phyloP scores from a whole-genome alignment of 2,113 vertebrate species.

The Todiramphus chloris region DNA sequence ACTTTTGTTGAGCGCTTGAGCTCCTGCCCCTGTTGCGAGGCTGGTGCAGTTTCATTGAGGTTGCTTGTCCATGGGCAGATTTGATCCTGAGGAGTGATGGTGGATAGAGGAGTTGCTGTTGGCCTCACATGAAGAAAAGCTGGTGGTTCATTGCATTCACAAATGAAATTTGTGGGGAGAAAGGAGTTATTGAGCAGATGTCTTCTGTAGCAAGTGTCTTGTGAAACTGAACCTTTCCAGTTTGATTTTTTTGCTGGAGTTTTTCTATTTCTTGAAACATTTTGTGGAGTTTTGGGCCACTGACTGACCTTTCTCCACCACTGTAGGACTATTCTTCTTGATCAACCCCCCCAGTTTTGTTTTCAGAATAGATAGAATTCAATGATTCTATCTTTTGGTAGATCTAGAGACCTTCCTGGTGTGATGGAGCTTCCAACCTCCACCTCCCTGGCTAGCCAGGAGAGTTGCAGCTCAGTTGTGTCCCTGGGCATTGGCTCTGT shows the following conservation, averaged over 20 bases:
- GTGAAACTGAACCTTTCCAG: neutral
- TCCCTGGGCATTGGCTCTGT: neutral
- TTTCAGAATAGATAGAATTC: too few species aligned
- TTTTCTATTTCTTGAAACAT: neutral
- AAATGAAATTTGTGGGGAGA: neutral
- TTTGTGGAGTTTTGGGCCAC: neutral
- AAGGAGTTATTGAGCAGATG: neutral
- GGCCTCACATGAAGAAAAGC: neutral
- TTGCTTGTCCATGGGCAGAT: neutral
- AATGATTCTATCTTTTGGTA: neutral
- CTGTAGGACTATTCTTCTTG: neutral
- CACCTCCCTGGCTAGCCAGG: neutral
- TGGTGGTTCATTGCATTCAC: neutral
- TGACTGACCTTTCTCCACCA: neutral
- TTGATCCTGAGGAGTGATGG: neutral
- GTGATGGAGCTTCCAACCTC: neutral
- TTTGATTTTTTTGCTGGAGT: neutral
- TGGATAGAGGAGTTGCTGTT: neutral
- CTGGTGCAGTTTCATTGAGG: neutral
- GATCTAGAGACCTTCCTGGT: neutral
- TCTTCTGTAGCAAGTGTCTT: neutral
- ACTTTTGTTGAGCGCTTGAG: neutral
- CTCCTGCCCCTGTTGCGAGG: neutral
- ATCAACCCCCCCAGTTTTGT: neutral
- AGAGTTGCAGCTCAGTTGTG: neutral